Evolutionary conservation across 2,888 invertebrate genomes (phyloP), one percentile per base, ranked within the genome.

Genomic region (Meteorus cinctellus): DNA sequence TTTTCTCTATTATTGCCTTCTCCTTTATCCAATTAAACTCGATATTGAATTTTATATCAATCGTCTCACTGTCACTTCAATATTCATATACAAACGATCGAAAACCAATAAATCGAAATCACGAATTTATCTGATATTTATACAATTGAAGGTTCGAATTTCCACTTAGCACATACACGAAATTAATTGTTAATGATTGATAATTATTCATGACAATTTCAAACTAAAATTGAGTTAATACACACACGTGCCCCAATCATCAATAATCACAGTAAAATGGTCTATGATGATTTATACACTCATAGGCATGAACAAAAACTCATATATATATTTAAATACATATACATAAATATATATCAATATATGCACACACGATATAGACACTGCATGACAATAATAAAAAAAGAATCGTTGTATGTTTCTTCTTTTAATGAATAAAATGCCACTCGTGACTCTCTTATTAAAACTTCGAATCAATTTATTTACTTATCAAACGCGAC

Each of bases 61-160:
- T 69, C 81, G 75, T 81, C 81, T 83, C 82, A 83, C 84, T 82
- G 82, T 83, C 82, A 84, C 84, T 80, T 74, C 55, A 55, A 55
- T 55, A n/a, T 8, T n/a, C n/a, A 59, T 71, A 75, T 72, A 41
- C 59, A 72, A 79, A 41, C 67, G 59, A 60, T 12, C n/a, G 24
- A 10, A n/a, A 51, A 29, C 48, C 8, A 73, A 66, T 29, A 14
- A 29, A 65, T 31, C 2, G 68, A 69, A n/a, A 16, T 55, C 74
- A 65, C 63, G 67, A 41, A 55, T 72, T 71, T 67, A 51, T 66
- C 63, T 63, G 63, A 66, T 69, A 66, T 68, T 45, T 41, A 48
- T 60, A 29, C 62, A 66, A 24, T 45, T 59, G 45, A 63, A 45
- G 27, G 72, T 67, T 68, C 66, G 41, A 75, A 79, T 74, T 72